Evolutionary conservation across 2,888 invertebrate genomes (phyloP), one percentile per base, ranked within the genome.

Genomic region (Drymonia ruficornis): DNA sequence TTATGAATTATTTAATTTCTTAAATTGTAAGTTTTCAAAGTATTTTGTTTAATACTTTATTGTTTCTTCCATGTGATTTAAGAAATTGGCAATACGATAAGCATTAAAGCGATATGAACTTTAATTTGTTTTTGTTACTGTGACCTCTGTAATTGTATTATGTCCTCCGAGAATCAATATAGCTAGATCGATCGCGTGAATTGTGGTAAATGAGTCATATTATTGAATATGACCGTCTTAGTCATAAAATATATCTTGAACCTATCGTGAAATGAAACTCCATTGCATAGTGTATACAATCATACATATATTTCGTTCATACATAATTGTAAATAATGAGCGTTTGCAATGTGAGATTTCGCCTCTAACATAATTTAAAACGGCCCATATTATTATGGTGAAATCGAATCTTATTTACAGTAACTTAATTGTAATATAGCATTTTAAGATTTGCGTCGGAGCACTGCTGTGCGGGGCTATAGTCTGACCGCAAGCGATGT

Each of bases 1-100:
- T 73, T 76, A 84, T 69, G 70, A 70, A 64, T 84, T 88, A 88
- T 88, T 88, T 88, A 82, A 87, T 86, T 85, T 84, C 74, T 83
- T 75, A 81, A 74, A 81, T 71, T 80, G 76, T 87, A 87, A 84
- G 84, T 83, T 83, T 82, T 78, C 74, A 69, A 80, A 80, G 83
- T 85, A 84, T 86, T 85, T 85, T 84, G 80, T 89, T 87, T 83
- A 81, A 80, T 81, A 84, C 76, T 85, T 83, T 74, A 83, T 83
- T 86, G 83, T 89, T 91, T 89, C 86, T 86, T 89, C 85, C 84
- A 88, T 89, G 89, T 89, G 89, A 87, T 89, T 86, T 84, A 87
- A 85, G 83, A 88, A 91, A 83, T 80, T 86, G 87, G 89, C 88
- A 89, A 89, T 89, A 90, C 78, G 79, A 84, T 81, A 86, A 85